Percentiles rank a stretch among this genome's conserved stretches.
Conservation (phyloP, 23 tunicate species). For the Pegea sp. region DNA sequence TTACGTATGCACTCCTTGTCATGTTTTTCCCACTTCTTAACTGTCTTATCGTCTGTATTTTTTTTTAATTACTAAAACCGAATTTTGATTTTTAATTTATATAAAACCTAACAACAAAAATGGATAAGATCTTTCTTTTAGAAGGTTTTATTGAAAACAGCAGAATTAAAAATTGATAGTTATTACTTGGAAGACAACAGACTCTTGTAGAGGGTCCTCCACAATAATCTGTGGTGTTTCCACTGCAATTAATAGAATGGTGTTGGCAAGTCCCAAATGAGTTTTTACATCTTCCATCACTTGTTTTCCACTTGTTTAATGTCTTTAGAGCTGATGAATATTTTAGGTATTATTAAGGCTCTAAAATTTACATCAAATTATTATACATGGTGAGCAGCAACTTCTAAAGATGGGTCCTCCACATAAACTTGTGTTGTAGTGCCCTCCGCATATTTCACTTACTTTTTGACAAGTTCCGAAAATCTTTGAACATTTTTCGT, state of each 20-base stretch:
- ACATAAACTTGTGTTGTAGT: background rate
- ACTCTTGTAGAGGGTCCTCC: constrained; percentile 5
- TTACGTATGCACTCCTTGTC: constrained; percentile 2
- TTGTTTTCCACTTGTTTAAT: background rate
- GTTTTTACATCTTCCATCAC: background rate
- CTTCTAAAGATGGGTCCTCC: constrained; percentile 5
- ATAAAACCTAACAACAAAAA: too few species aligned
- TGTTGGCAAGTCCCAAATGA: constrained; percentile 2
- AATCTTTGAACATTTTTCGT: constrained; percentile 1
- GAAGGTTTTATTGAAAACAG: background rate
- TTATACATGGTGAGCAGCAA: constrained; percentile 11
- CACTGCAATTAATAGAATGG: background rate
- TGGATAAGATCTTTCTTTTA: too few species aligned
- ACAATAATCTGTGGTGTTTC: background rate
- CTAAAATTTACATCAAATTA: background rate
- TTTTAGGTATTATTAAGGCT: background rate
- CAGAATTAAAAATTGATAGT: background rate
- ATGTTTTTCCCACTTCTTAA: background rate
- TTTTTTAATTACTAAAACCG: background rate
- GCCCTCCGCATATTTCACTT: constrained; percentile 1
- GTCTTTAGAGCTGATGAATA: background rate
- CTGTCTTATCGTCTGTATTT: background rate
- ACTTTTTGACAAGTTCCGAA: constrained; percentile 3
- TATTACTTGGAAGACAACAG: constrained; percentile 8
- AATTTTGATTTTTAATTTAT: too few species aligned